Percentiles rank a stretch among this genome's conserved stretches.
Evolutionary conservation across 2,797 vertebrate species (phyloP).

Genomic region (Eutrigla gurnardus): DNA sequence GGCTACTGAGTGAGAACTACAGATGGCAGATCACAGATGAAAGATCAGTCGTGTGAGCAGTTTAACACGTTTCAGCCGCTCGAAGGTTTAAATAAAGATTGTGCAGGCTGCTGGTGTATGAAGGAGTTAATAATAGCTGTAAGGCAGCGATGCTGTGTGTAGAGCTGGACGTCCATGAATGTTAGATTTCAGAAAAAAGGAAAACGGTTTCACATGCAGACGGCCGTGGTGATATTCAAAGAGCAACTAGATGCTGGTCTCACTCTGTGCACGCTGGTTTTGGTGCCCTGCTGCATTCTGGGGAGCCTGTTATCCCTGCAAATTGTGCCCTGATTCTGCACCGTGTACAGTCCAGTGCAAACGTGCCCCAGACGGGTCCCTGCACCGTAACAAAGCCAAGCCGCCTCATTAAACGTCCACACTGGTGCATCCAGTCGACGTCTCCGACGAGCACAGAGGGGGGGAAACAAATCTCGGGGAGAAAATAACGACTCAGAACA

Average conservation of each 20-base stretch:
- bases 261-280: neutral
- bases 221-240: no score
- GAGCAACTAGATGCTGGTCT: neutral
- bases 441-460: neutral
- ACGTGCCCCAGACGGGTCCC: constrained; percentile 21
- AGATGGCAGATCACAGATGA: constrained; percentile 38
- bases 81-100: neutral
- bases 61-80: neutral
- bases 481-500: constrained; percentile 51
- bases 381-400: constrained; percentile 31
- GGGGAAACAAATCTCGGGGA: neutral
- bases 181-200: neutral
- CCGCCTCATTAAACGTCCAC: constrained; percentile 56
- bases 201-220: neutral
- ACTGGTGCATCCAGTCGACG: constrained; percentile 24
- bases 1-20: constrained; percentile 25
- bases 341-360: neutral
- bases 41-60: neutral
- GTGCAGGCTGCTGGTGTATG: neutral
- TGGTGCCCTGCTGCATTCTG: neutral
- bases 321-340: constrained; percentile 3
- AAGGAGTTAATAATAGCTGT: constrained; percentile 2
- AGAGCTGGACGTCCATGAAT: neutral
- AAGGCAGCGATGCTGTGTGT: neutral
- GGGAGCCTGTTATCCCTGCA: constrained; percentile 39